A percentile compares a stretch with the other conserved stretches of the same genome.
Evolutionary conservation across 2,113 vertebrate species (phyloP).

Genomic region (Numida meleagris): DNA sequence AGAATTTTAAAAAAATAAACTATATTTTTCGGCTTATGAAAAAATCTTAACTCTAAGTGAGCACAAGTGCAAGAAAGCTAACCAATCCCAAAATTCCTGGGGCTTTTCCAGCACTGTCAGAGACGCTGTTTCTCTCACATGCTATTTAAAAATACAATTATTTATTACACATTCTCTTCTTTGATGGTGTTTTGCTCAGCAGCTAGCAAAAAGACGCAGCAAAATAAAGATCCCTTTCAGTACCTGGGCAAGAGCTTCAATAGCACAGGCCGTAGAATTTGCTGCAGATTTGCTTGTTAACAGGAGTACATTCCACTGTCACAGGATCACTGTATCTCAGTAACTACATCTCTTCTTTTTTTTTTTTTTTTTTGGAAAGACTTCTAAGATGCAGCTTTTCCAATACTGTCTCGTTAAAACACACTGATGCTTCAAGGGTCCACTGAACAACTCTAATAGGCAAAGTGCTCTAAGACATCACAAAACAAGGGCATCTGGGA

Average conservation of each 20-base stretch:
- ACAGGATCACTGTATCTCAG: background rate
- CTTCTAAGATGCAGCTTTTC: conserved; percentile 60
- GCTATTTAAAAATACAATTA: conserved; percentile 74
- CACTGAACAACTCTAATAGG: conserved; percentile 53
- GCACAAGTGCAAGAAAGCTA: conserved; percentile 64
- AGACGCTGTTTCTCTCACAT: conserved; percentile 54
- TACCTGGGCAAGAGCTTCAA: conserved; percentile 32
- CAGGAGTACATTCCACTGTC: conserved; percentile 68
- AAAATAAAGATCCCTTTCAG: conserved; percentile 57
- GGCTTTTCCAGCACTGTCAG: conserved; percentile 61
- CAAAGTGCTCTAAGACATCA: conserved; percentile 80
- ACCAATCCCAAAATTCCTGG: conserved; percentile 58
- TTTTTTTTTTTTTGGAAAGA: background rate
- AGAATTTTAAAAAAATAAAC: conserved; percentile 55
- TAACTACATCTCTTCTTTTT: background rate
- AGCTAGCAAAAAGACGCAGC: conserved; percentile 58
- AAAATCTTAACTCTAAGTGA: conserved; percentile 64
- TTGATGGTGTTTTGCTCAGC: conserved; percentile 55
- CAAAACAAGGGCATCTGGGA: conserved; percentile 70
- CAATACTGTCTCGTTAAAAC: conserved; percentile 67
- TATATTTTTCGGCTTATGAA: conserved; percentile 51
- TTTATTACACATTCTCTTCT: conserved; percentile 43
- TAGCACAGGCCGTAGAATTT: conserved; percentile 17
- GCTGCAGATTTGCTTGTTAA: conserved; percentile 40
- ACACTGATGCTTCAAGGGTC: conserved; percentile 60